phyloP scores from a whole-genome alignment of 1,140 invertebrate species.

The Scaptodrosophila lebanonensis region DNA sequence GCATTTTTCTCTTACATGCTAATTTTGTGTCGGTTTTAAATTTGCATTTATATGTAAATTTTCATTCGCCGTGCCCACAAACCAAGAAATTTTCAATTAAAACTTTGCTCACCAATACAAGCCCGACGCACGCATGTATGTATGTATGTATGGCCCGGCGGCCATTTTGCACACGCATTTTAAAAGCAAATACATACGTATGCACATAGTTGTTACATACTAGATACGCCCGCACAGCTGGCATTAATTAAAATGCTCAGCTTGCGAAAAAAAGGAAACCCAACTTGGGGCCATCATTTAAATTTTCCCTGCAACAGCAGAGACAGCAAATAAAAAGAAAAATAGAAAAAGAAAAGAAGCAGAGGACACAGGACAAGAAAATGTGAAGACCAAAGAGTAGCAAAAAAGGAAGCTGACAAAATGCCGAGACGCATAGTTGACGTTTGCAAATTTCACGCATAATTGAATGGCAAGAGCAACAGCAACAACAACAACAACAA shows the following conservation, averaged over 20 bases:
- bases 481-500: slow-evolving; percentile 4
- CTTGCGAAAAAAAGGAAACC: slow-evolving; percentile 27
- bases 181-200: neutral
- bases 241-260: slow-evolving; percentile 47
- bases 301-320: neutral
- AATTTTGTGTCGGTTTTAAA: too few relatives aligned
- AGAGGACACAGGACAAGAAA: too few relatives aligned
- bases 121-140: slow-evolving; percentile 1
- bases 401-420: slow-evolving; percentile 10
- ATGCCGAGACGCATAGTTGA: slow-evolving; percentile 10
- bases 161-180: slow-evolving; percentile 37
- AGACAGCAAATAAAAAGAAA: neutral
- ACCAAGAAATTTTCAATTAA: slow-evolving; percentile 37
- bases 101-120: slow-evolving; percentile 41
- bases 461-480: slow-evolving; percentile 33
- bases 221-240: slow-evolving; percentile 4
- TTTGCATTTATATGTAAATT: too few relatives aligned
- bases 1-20: too few relatives aligned
- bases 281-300: slow-evolving; percentile 3
- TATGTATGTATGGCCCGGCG: slow-evolving; percentile 26
- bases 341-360: neutral
- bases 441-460: slow-evolving; percentile 33
- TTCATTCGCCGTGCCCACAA: too few relatives aligned
- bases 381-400: too few relatives aligned
- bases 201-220: neutral